phyloP scores from a whole-genome alignment of 1,140 invertebrate genomes.

The Dinoponera quadriceps region DNA sequence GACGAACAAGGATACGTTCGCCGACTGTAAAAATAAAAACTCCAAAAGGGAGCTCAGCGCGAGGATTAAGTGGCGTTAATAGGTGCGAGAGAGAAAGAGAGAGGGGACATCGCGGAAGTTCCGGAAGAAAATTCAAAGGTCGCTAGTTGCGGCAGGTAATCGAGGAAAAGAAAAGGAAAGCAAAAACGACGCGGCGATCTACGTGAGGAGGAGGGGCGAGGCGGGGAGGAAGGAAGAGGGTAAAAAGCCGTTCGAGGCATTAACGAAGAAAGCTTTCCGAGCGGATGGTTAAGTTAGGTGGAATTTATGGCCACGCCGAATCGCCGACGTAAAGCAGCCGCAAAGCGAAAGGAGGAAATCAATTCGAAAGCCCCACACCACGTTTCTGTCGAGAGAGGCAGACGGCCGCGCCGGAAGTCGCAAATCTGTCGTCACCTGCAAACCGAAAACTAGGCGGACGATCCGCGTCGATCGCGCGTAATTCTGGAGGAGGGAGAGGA shows the following conservation, averaged over 20 bases:
- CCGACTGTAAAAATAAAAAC: neutral
- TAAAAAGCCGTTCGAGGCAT: conserved; percentile 57
- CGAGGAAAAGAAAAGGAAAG: neutral
- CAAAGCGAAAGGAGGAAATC: conserved; percentile 69
- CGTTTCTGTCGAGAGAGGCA: conserved; percentile 36
- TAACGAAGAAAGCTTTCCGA: conserved; percentile 73
- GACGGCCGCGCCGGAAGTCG: conserved; percentile 52
- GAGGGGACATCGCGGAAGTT: neutral
- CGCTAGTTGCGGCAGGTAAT: conserved; percentile 14
- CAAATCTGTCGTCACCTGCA: conserved; percentile 62
- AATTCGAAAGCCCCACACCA: conserved; percentile 63
- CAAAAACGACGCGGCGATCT: neutral
- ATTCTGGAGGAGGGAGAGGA: neutral
- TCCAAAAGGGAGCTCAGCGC: neutral
- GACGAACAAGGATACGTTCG: neutral
- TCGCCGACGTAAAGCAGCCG: conserved; percentile 68
- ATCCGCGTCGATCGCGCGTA: conserved; percentile 17
- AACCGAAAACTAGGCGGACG: conserved; percentile 32
- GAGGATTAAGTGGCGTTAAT: conserved; percentile 63
- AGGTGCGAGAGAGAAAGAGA: conserved; percentile 33
- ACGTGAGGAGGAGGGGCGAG: neutral
- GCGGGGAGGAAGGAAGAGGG: neutral
- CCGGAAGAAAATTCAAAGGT: conserved; percentile 38
- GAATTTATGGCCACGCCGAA: conserved; percentile 69
- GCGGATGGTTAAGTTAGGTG: conserved; percentile 69